phyloP scores from a whole-genome alignment of 2,888 invertebrate species.

The Limulus polyphemus region DNA sequence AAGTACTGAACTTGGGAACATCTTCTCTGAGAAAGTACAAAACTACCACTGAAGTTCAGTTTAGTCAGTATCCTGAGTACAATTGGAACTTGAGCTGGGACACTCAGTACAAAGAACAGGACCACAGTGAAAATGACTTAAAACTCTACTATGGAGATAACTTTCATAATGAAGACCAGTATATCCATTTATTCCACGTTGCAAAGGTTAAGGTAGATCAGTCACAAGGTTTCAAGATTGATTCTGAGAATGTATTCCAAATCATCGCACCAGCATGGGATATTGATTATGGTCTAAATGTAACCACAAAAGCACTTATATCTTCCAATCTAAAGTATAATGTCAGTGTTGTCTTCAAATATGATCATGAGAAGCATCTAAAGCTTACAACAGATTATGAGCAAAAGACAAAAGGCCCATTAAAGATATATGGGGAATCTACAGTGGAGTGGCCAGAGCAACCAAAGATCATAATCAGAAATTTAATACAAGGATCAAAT shows the following conservation, averaged over 20 bases:
- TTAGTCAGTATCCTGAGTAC: no score
- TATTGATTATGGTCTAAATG: no score
- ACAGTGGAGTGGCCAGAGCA: conserved; percentile 6
- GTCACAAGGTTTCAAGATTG: no score
- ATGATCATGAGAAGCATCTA: neutral
- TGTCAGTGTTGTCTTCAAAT: neutral
- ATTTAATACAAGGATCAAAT: conserved; percentile 9
- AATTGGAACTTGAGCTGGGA: no score
- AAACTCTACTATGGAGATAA: conserved; percentile 14
- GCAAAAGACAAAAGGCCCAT: conserved; percentile 3
- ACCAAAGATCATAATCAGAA: conserved; percentile 3
- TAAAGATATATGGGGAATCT: conserved; percentile 6
- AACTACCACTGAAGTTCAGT: no score
- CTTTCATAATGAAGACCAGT: conserved; percentile 12
- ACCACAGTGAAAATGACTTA: conserved; percentile 11
- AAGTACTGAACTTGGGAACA: no score
- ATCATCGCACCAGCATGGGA: no score
- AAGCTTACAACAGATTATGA: conserved; percentile 7
- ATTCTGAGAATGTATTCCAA: no score
- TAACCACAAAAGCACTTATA: neutral
- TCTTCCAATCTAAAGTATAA: neutral
- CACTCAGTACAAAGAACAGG: neutral
- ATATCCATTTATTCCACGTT: conserved; percentile 6
- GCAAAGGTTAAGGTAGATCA: no score
- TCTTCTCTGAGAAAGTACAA: no score